Conservation (phyloP, 1,140 invertebrate species). For the Cotesia chilonis region DNA sequence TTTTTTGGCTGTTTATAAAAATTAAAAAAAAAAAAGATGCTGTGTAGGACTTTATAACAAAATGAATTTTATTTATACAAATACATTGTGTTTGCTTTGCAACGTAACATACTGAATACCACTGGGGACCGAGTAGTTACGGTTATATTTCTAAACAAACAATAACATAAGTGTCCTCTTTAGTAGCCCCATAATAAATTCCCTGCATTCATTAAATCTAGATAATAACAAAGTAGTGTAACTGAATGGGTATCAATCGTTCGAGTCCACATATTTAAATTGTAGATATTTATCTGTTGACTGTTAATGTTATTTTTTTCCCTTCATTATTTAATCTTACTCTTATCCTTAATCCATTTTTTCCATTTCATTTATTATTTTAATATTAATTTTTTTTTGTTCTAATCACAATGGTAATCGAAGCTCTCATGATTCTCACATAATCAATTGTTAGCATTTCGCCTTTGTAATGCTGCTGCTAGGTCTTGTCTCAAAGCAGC, state of each 20-base stretch:
- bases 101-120: constrained; percentile 44
- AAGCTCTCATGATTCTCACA: constrained; percentile 53
- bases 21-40: constrained; percentile 22
- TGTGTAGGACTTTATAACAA: constrained; percentile 54
- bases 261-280: constrained; percentile 36
- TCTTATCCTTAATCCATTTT: constrained; percentile 39
- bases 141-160: constrained; percentile 42
- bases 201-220: constrained; percentile 50
- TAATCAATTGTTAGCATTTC: constrained; percentile 72
- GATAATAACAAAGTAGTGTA: constrained; percentile 45
- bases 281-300: constrained; percentile 25
- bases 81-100: constrained; percentile 55
- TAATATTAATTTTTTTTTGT: constrained; percentile 45
- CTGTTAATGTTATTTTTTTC: constrained; percentile 20
- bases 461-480: constrained; percentile 80
- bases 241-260: constrained; percentile 41
- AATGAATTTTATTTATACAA: constrained; percentile 60
- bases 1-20: background rate
- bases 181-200: constrained; percentile 54
- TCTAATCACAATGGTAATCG: constrained; percentile 63
- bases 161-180: constrained; percentile 45
- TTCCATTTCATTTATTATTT: constrained; percentile 32
- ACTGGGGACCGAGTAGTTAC: constrained; percentile 42
- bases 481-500: constrained; percentile 87
- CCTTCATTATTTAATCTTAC: constrained; percentile 14